These are phyloP conservation scores for Vulpes vulpes DNA, from an alignment of 2,113 vertebrate genomes.

Conservation along the genomic window DNA sequence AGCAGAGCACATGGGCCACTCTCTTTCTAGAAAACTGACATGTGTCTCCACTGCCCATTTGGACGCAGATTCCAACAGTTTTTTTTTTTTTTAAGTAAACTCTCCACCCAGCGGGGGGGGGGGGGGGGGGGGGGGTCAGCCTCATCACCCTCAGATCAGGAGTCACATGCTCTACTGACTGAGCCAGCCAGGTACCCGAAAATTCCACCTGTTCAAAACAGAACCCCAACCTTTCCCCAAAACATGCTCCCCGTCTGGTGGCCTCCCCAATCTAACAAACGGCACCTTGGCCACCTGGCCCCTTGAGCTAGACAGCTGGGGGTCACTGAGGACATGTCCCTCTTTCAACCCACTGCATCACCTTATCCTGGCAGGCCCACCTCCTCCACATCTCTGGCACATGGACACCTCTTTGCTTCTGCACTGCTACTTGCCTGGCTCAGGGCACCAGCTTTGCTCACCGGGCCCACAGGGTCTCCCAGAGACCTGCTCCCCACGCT, in stretches of 20 bases:
- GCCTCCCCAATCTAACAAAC: background rate
- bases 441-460: background rate
- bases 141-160: background rate
- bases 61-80: background rate
- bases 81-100: background rate
- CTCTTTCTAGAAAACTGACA: background rate
- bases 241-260: background rate
- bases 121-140: background rate
- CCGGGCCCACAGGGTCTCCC: background rate
- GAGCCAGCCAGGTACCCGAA: background rate
- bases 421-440: background rate
- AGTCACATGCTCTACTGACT: background rate
- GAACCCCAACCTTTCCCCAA: background rate
- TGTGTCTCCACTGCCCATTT: background rate
- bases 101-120: background rate
- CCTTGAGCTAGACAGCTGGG: background rate
- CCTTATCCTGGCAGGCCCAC: background rate
- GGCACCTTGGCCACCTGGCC: background rate
- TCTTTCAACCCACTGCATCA: background rate
- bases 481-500: background rate
- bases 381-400: background rate
- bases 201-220: background rate
- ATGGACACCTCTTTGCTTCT: background rate
- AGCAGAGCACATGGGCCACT: background rate
- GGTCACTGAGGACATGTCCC: background rate